phyloP scores from a whole-genome alignment of 1,140 invertebrate genomes.

The Scaptomyza montana region DNA sequence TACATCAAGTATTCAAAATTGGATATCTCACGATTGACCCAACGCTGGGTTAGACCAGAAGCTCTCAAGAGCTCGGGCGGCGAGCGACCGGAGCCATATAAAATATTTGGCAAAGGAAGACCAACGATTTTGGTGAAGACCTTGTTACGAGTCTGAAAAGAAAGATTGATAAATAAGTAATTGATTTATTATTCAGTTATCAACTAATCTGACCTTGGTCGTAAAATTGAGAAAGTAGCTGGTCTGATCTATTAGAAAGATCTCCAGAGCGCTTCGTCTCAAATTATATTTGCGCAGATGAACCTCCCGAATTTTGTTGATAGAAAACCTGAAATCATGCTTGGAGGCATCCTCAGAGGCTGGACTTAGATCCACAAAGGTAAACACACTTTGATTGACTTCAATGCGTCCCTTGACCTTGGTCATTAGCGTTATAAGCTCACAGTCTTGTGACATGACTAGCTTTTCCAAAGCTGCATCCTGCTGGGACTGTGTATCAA shows the following conservation, averaged over 20 bases:
- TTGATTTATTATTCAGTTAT: neutral
- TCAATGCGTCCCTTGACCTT: constrained; percentile 87
- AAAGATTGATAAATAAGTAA: neutral
- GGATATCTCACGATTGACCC: constrained; percentile 88
- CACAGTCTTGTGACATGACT: constrained; percentile 87
- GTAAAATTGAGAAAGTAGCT: constrained; percentile 89
- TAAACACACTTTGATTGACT: constrained; percentile 87
- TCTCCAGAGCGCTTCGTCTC: constrained; percentile 87
- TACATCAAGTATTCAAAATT: constrained; percentile 90
- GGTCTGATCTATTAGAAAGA: constrained; percentile 88
- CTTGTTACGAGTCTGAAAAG: constrained; percentile 86
- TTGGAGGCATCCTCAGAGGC: constrained; percentile 86
- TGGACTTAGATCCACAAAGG: constrained; percentile 87
- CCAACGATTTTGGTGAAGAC: constrained; percentile 87
- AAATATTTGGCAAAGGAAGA: constrained; percentile 86
- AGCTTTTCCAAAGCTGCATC: constrained; percentile 85
- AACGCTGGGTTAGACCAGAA: constrained; percentile 87
- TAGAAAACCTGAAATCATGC: constrained; percentile 85
- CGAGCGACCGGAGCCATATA: constrained; percentile 86
- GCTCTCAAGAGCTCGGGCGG: constrained; percentile 86
- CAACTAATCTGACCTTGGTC: constrained; percentile 85
- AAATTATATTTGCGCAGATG: constrained; percentile 88
- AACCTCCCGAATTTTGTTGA: constrained; percentile 86
- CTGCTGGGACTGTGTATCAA: constrained; percentile 77
- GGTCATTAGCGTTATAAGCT: constrained; percentile 87